Evolutionary conservation across 2,113 vertebrate genomes (phyloP), one percentile per base, ranked within the genome.

Genomic region (Thryonomys swinderianus): DNA sequence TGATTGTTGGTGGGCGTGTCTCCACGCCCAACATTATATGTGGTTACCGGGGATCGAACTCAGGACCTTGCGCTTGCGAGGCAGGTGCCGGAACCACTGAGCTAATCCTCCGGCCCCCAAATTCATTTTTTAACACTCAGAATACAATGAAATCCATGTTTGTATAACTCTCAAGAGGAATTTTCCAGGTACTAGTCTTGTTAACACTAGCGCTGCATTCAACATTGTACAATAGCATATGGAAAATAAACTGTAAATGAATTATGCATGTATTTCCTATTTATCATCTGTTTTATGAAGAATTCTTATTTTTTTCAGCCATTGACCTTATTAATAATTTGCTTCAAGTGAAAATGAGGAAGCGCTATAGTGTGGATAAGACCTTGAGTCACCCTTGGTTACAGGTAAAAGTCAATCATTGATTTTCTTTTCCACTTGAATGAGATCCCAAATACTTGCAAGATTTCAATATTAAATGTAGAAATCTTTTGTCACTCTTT

Each of bases 301-400:
- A 37, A 78, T 93, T 95, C n/a, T 87, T n/a, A 98, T 97, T 94
- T 96, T 96, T 99, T 98, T 27, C 98, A 99, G 99, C 99, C 93
- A 99, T 99, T 91, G 99, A 99, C 98, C 99, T 99, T 97, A 99
- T 99, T 97, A 99, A 99, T 98, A 99, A 99, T 98, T 98, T 99
- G 96, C 98, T 99, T 97, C 99, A 99, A 98, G 99, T 99, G 84
- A 99, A 99, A 99, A 99, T 99, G 99, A 99, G 99, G 98, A 99
- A 99, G 97, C 98, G 99, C 61, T 99, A 99, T 98, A 99, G 99
- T 17, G 99, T 99, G 91, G 99, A 99, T 98, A 99, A 99, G 98
- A 99, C 99, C 0, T 98, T 99, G 98, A 99, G 99, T 98, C 99
- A 99, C 90, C 99, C 99, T 0, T 99, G 99, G 99, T 98, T 99